Percentiles rank a stretch among this genome's conserved stretches.
phyloP scores from a whole-genome alignment of 2,113 vertebrate genomes.

The Accipiter virgatus region DNA sequence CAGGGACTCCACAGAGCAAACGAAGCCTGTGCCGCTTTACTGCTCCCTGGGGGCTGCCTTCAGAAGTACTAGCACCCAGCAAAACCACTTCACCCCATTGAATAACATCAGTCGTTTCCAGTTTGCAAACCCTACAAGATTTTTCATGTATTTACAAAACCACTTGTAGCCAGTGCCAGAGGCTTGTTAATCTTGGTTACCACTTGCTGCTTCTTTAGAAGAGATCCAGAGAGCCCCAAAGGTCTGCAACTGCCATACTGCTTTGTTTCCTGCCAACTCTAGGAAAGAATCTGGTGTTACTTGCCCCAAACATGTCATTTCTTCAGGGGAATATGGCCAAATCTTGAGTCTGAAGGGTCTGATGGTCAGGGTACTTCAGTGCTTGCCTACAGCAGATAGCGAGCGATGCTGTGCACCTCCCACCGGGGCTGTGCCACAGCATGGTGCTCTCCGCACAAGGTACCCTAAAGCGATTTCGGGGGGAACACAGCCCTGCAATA shows the following conservation, averaged over 20 bases:
- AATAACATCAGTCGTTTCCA: not conserved
- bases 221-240: not conserved
- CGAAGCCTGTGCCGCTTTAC: not conserved
- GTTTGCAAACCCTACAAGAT: not conserved
- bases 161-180: not conserved
- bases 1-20: not conserved
- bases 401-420: not conserved
- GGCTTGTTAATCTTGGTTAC: not conserved
- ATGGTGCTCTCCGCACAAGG: not conserved
- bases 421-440: not conserved
- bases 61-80: not conserved
- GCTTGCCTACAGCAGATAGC: not conserved
- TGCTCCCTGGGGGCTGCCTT: not conserved
- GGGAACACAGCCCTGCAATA: not conserved
- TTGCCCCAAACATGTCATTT: not conserved
- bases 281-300: not conserved
- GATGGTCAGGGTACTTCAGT: not conserved
- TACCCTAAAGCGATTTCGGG: not conserved
- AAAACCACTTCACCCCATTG: not conserved
- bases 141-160: not conserved
- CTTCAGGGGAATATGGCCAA: not conserved
- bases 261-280: not conserved
- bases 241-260: not conserved
- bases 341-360: not conserved
- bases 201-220: not conserved